A percentile compares a stretch with the other conserved stretches of the same genome.
These are phyloP conservation scores for Lanistes nyassanus DNA, from an alignment of 1,140 invertebrate species.

Conservation along the genomic window DNA sequence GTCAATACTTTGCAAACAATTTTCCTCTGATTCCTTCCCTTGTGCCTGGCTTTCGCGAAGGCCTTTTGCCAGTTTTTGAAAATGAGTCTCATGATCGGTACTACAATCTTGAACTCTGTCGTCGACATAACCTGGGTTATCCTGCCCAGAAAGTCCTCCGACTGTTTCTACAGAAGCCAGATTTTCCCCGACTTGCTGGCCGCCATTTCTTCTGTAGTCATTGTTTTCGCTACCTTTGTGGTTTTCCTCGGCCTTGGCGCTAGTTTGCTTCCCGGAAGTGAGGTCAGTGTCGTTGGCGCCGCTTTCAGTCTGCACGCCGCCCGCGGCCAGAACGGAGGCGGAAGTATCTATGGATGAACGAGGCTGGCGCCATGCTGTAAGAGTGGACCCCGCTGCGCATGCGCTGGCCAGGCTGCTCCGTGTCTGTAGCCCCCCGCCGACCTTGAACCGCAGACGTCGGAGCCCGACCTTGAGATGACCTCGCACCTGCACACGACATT, in stretches of 20 bases:
- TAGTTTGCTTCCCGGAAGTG: not conserved
- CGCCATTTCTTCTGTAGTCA: no score
- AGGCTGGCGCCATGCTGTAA: not conserved
- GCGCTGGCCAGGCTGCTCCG: constrained; percentile 11
- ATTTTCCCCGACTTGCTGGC: no score
- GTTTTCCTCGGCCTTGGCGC: not conserved
- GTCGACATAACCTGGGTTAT: no score
- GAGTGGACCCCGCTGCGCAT: not conserved
- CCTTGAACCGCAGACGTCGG: constrained; percentile 16
- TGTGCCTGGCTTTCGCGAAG: no score
- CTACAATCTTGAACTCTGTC: no score
- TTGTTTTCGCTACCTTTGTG: no score
- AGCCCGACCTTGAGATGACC: constrained; percentile 13
- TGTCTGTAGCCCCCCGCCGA: not conserved
- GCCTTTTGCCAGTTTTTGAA: no score
- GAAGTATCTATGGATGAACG: constrained; percentile 19
- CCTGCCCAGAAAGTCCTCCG: no score
- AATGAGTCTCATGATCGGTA: no score
- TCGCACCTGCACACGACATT: constrained; percentile 11
- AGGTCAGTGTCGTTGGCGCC: not conserved
- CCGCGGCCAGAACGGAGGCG: constrained; percentile 3
- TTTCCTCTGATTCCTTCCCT: no score
- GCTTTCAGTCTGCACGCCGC: not conserved
- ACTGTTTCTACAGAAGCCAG: no score
- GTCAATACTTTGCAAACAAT: no score